Percentiles rank a stretch among this genome's conserved stretches.
Conservation (phyloP, 2,797 vertebrate genomes). For the Acestrorhynchus altus region DNA sequence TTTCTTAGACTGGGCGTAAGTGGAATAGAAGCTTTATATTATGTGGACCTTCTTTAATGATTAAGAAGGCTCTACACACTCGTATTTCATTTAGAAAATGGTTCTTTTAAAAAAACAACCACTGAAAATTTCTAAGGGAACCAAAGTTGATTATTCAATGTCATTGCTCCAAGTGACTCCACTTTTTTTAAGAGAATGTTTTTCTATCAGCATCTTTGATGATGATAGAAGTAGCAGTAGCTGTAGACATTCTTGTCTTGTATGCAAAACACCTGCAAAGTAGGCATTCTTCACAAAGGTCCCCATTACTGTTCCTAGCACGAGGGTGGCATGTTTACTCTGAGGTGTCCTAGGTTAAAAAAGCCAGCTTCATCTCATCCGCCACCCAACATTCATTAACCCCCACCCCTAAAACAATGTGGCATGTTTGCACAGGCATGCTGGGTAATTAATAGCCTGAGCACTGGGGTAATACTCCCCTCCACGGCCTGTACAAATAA, state of each 20-base stretch:
- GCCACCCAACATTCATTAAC: slow-evolving; percentile 32
- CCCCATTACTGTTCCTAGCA: slow-evolving; percentile 29
- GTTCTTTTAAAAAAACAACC: no score
- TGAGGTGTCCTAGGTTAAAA: slow-evolving; percentile 54
- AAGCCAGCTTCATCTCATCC: slow-evolving; percentile 49
- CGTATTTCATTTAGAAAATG: no score
- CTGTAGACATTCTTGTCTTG: not conserved
- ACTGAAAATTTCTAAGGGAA: no score
- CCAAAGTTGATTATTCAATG: not conserved
- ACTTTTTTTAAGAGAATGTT: no score
- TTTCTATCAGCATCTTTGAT: no score
- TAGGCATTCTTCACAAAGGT: not conserved
- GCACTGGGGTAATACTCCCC: slow-evolving; percentile 51
- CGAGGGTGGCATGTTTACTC: slow-evolving; percentile 46
- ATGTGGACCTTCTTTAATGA: no score
- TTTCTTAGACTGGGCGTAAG: no score
- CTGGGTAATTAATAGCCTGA: slow-evolving; percentile 62
- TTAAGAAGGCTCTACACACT: no score
- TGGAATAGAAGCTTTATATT: no score
- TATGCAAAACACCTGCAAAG: not conserved
- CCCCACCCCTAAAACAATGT: slow-evolving; percentile 55
- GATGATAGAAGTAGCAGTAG: not conserved
- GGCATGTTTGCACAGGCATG: slow-evolving; percentile 58
- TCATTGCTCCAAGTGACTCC: no score
- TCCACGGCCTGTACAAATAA: slow-evolving; percentile 65